Base-by-base conservation (phyloP, 1,140 invertebrate species). In the Drosophila kikkawai region DNA sequence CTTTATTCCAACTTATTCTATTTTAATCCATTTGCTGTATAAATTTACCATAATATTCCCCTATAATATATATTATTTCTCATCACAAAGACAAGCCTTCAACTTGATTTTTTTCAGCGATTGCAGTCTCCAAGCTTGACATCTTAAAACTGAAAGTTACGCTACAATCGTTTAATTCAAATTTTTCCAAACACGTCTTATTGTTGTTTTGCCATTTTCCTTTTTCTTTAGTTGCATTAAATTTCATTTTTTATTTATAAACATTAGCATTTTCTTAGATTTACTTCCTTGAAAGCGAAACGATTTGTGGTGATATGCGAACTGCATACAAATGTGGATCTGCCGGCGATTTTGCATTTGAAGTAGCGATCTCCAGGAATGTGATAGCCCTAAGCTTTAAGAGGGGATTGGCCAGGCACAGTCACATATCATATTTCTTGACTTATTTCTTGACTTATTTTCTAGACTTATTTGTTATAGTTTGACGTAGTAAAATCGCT, bases 321-420 rank as follows among this genome's bases (percentile, higher is more conserved):
- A 26, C 19, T 68, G 76, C 71, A 87, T 86, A 73, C 71, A 87
- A 86, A 87, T 81, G 59, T 55, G 41, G 53, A 59, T 68, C 44
- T 60, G 45, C 59, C 17, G 19, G 37, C n/a, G 71, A 76, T 67
- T 77, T 77, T 6, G 74, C 58, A 59, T 76, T 76, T 75, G 61
- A 59, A 55, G 59, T 76, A 47, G 22, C 67, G 74, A n/a, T 63
- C 36, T 66, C 12, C 8, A 32, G 63, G n/a, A 50, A 69, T 19
- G 15, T 19, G 34, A 70, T 70, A 48, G 13, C 26, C 29, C 1
- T 58, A 44, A 34, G 47, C 22, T 63, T 8, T 1, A 17, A 17
- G 2, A 13, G 53, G 26, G 42, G 22, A 12, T 22, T 9, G 45
- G 36, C n/a, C 26, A 13, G 1, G 17, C 4, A 22, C 17, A 7